phyloP scores from a whole-genome alignment of 2,797 vertebrate species.

The Pachyuromys duprasi region DNA sequence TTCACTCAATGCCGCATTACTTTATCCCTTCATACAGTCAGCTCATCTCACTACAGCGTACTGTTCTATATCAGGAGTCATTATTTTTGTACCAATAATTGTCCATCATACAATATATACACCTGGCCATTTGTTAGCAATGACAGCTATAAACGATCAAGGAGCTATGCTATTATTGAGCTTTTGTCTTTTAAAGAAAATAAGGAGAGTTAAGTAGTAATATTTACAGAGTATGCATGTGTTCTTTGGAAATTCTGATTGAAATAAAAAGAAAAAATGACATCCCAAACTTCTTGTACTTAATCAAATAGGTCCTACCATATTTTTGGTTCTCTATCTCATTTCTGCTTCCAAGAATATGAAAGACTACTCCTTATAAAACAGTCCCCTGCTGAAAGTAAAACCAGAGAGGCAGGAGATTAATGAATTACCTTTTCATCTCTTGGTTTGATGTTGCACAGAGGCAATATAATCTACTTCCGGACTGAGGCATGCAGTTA shows the following conservation, averaged over 20 bases:
- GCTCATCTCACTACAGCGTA: background rate
- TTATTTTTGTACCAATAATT: constrained; percentile 17
- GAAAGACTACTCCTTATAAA: background rate
- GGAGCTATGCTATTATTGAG: background rate
- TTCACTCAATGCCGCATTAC: background rate
- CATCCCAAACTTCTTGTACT: background rate
- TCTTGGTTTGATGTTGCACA: constrained; percentile 95
- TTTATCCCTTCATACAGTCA: background rate
- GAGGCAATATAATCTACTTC: constrained; percentile 90
- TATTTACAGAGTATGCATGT: background rate
- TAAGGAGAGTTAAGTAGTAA: background rate
- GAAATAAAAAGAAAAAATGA: background rate
- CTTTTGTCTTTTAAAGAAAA: background rate
- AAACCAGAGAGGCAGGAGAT: background rate
- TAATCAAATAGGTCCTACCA: background rate
- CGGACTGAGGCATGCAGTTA: constrained; percentile 90
- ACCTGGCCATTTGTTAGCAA: background rate
- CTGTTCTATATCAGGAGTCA: background rate
- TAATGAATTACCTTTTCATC: constrained; percentile 92
- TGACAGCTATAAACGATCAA: background rate
- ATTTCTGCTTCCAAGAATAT: background rate
- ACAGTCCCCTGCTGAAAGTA: background rate
- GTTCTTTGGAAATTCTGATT: constrained; percentile 8
- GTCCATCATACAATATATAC: background rate
- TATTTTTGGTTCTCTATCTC: background rate